Evolutionary conservation across 2,113 vertebrate species (phyloP).

Genomic region (Barnardius zonarius): DNA sequence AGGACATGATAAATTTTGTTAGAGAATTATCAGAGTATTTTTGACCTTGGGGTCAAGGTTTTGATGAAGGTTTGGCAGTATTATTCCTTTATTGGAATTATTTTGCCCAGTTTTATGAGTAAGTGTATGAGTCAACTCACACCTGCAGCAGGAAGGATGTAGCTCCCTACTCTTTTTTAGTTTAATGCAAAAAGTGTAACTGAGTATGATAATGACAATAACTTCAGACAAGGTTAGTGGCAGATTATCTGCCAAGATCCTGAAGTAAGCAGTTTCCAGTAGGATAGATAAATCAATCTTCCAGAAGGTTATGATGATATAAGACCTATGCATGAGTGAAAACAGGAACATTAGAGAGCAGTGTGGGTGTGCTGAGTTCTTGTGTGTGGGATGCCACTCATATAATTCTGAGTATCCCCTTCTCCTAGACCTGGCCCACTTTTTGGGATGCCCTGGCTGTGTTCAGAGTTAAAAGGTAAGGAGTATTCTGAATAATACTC

Average conservation of each 20-base stretch:
- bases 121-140: neutral
- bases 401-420: neutral
- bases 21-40: neutral
- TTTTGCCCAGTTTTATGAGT: neutral
- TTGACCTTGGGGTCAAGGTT: neutral
- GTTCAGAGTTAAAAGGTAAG: neutral
- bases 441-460: neutral
- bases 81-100: neutral
- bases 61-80: neutral
- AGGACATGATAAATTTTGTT: neutral
- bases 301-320: conserved; percentile 3
- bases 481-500: neutral
- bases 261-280: conserved; percentile 28
- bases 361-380: neutral
- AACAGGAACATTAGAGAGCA: neutral
- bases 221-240: conserved; percentile 31
- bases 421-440: neutral
- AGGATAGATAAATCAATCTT: conserved; percentile 25
- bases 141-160: neutral
- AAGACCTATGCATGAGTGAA: neutral
- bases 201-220: neutral
- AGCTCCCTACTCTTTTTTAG: neutral
- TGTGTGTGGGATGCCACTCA: neutral
- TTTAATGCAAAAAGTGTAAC: neutral
- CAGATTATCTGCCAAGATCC: conserved; percentile 4